These are phyloP conservation scores for Brachionus angularis DNA, from an alignment of 1,140 invertebrate genomes.

Conservation along the genomic window DNA sequence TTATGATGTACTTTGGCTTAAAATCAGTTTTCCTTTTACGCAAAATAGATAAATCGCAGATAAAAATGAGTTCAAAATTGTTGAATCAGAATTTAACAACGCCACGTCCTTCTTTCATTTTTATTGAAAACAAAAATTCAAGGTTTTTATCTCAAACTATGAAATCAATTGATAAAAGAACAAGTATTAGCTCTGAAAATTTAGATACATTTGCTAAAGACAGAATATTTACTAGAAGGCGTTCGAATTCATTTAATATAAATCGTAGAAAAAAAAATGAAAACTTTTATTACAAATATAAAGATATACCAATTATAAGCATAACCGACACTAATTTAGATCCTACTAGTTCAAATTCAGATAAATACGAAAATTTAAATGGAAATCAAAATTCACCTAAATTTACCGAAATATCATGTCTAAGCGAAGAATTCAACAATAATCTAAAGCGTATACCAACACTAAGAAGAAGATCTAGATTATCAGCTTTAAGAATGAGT, in stretches of 20 bases:
- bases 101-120: neutral
- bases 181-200: no score
- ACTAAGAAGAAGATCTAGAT: neutral
- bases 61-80: slow-evolving; percentile 28
- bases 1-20: slow-evolving; percentile 37
- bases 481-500: slow-evolving; percentile 1
- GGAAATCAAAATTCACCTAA: neutral
- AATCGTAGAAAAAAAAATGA: slow-evolving; percentile 1
- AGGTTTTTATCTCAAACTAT: no score
- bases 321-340: neutral
- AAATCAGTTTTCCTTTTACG: slow-evolving; percentile 15
- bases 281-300: slow-evolving; percentile 9
- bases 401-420: neutral
- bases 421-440: slow-evolving; percentile 1
- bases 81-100: neutral
- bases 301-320: slow-evolving; percentile 13
- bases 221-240: neutral
- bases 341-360: neutral
- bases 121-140: neutral
- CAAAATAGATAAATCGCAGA: slow-evolving; percentile 24
- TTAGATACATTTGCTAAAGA: neutral
- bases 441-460: no score
- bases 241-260: slow-evolving; percentile 2
- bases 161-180: no score
- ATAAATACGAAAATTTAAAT: neutral